A percentile compares a stretch with the other conserved stretches of the same genome.
phyloP scores from a whole-genome alignment of 2,113 vertebrate genomes.

The Aphyosemion australe region DNA sequence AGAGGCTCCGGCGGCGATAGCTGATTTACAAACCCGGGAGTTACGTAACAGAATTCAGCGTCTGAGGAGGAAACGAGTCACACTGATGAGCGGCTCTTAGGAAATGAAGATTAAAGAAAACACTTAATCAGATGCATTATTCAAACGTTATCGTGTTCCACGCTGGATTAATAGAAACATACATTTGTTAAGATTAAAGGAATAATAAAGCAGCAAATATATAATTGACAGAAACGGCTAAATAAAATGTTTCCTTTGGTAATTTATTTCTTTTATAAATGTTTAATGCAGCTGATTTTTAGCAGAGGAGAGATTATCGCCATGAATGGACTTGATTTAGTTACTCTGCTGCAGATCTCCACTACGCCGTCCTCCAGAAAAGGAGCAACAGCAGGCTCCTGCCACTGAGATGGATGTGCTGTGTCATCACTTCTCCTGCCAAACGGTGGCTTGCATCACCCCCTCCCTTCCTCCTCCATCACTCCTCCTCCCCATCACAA shows the following conservation, averaged over 20 bases:
- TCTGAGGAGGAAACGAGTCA: slow-evolving; percentile 14
- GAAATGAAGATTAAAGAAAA: slow-evolving; percentile 3
- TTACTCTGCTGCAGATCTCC: slow-evolving; percentile 1
- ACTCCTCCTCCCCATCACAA: background rate
- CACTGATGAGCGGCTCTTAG: background rate
- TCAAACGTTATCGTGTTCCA: slow-evolving; percentile 1
- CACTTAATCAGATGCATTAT: background rate
- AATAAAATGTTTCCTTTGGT: too few relatives aligned
- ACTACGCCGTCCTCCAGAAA: slow-evolving; percentile 48
- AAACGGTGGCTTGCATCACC: slow-evolving; percentile 60
- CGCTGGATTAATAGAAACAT: background rate
- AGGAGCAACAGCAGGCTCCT: slow-evolving; percentile 69
- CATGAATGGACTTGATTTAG: too few relatives aligned
- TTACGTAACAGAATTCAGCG: slow-evolving; percentile 46
- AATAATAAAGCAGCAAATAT: background rate
- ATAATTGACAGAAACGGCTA: too few relatives aligned
- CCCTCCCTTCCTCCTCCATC: slow-evolving; percentile 16
- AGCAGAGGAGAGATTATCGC: too few relatives aligned
- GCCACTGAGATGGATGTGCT: slow-evolving; percentile 69
- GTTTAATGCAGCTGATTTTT: too few relatives aligned
- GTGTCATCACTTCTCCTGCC: slow-evolving; percentile 69
- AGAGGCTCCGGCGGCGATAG: slow-evolving; percentile 35
- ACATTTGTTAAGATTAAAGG: background rate
- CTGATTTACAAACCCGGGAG: slow-evolving; percentile 39
- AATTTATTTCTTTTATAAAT: too few relatives aligned